Evolutionary conservation across 2,113 vertebrate species (phyloP), one percentile per base, ranked within the genome.

Genomic region (Oryctolagus cuniculus): DNA sequence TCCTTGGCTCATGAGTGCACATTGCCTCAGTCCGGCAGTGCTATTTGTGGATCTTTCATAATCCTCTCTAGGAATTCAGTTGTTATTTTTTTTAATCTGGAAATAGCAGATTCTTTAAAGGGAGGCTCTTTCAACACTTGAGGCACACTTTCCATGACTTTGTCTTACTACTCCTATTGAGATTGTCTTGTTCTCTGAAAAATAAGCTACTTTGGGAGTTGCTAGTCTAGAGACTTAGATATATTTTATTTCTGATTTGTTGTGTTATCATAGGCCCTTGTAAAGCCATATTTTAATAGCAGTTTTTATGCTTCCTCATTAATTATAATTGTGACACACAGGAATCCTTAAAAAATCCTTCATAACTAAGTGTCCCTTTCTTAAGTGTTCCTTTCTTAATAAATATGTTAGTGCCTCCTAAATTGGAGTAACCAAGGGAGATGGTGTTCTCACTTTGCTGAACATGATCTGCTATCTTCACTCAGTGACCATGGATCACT

Each of bases 351-450:
- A 82, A 95, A 38, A 61, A 93, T 55, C 53, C 85, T 95, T 97
- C 29, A 21, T 92, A 96, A 67, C 22, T 90, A 97, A 97, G 90
- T 97, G 94, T 95, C 96, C 63, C 77, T 97, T 98, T 94, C 61
- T 66, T 96, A 96, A 96, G 89, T 97, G 94, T 95, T 96, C 66
- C 77, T 97, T 98, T 94, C 61, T 66, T 96, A 96, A 78, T 94
- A 96, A 97, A 94, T 94, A 93, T 34, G 3, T 0, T 64, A 66
- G 63, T 96, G 69, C 66, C 29, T 94, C 58, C 79, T 78, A 79
- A 84, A 86, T 84, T 92, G 80, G 55, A 64, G 12, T 89, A 92
- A 67, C 79, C 6, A 3, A 94, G 58, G 49, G 51, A 97, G 94
- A 44, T 51, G 38, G 10, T 90, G 64, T 91, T 96, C 49, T 91